Base-by-base conservation (phyloP, 2,888 invertebrate species). In the Chymomyza procnemis region DNA sequence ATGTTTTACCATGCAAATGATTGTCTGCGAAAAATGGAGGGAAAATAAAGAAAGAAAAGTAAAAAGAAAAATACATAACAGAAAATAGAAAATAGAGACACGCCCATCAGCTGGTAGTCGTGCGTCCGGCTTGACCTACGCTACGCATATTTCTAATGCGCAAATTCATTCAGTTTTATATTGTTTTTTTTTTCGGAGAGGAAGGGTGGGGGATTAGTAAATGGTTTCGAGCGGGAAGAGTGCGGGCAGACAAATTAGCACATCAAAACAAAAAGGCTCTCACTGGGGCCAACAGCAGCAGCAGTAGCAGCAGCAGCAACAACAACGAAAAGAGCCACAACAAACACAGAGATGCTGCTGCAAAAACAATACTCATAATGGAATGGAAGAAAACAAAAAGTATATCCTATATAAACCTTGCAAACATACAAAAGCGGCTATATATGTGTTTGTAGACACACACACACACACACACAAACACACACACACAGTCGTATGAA, bases 201-300 rank as follows among this genome's bases (percentile, higher is more conserved):
- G n/a, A n/a, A n/a, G n/a, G n/a, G n/a, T 21, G 54, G 47, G 19
- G 22, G 22, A 30, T 4, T 8, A 56, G 57, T 41, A 54, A 30
- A 14, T 26, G 60, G 60, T 18, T 3, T 41, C 4, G n/a, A 55
- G 54, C 8, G 41, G 22, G n/a, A n/a, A 9, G 9, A 21, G 54
- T 19, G 48, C 26, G 59, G 73, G 56, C 77, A 71, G 71, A 69
- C 67, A 84, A 84, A 84, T 81, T 81, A 86, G 84, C 76, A 76
- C 74, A 79, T 79, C 79, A 79, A 80, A 80, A 83, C 78, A 83
- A 78, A 85, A 75, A 75, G 75, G 69, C 71, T 72, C 65, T 67
- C 62, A 69, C 50, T 57, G 47, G 21, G n/a, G 52, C 64, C 55
- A n/a, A 63, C 41, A 60, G 41, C 30, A 70, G 61, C 61, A 71